Percentiles rank a stretch among this genome's conserved stretches.
phyloP scores from a whole-genome alignment of 2,113 vertebrate genomes.

The Nanorana parkeri region DNA sequence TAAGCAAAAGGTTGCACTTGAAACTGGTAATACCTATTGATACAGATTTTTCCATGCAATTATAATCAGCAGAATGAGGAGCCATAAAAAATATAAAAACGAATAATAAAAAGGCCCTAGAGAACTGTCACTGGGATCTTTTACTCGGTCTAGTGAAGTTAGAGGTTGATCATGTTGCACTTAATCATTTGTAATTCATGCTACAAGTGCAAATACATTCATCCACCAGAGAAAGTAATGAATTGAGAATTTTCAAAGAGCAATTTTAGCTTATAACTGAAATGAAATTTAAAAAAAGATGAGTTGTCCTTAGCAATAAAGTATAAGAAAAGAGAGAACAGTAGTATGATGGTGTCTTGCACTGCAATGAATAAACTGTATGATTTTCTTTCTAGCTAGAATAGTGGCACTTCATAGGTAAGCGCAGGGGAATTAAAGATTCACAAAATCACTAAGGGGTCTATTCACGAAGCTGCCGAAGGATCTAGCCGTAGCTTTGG shows the following conservation, averaged over 20 bases:
- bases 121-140: background rate
- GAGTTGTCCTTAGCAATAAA: no score
- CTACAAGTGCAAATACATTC: background rate
- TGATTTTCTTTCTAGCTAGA: background rate
- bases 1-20: background rate
- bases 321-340: no score
- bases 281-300: background rate
- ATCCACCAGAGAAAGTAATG: background rate
- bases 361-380: background rate
- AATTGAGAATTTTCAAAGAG: background rate
- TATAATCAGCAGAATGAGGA: background rate
- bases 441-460: no score
- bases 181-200: background rate
- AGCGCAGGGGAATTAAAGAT: no score
- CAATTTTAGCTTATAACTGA: background rate
- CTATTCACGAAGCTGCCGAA: no score
- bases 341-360: no score
- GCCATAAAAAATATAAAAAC: background rate
- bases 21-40: background rate
- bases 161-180: background rate
- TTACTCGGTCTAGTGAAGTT: background rate
- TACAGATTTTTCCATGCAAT: background rate
- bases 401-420: no score
- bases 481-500: no score
- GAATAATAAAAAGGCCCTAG: background rate